phyloP scores from a whole-genome alignment of 1,140 invertebrate genomes.

The Argopecten irradians region DNA sequence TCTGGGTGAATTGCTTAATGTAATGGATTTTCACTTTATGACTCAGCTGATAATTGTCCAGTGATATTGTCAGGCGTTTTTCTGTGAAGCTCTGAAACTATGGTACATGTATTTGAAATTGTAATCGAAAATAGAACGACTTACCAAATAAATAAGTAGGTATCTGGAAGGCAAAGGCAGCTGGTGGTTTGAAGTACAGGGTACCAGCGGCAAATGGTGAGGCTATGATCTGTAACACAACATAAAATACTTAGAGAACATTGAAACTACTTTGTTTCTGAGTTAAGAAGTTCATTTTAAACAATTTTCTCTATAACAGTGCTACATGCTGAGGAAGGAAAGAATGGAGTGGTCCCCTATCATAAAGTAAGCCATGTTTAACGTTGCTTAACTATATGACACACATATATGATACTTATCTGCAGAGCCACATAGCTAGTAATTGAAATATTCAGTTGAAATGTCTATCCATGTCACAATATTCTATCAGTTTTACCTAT shows the following conservation, averaged over 20 bases:
- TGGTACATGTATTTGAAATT: neutral
- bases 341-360: too few relatives aligned
- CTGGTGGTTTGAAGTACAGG: conserved; percentile 88
- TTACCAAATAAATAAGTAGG: conserved; percentile 76
- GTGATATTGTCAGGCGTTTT: neutral
- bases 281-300: neutral
- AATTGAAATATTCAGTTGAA: too few relatives aligned
- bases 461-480: too few relatives aligned
- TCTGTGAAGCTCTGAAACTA: neutral
- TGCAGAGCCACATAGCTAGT: too few relatives aligned
- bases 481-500: too few relatives aligned
- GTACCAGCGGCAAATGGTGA: conserved; percentile 93
- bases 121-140: conserved; percentile 25
- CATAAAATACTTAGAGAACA: conserved; percentile 26
- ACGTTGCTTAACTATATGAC: too few relatives aligned
- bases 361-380: too few relatives aligned
- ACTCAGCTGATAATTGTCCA: neutral
- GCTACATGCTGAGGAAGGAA: neutral
- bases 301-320: neutral
- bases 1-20: neutral
- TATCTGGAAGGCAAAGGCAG: conserved; percentile 83
- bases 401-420: too few relatives aligned
- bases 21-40: too few relatives aligned
- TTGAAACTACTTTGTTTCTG: too few relatives aligned
- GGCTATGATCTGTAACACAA: conserved; percentile 85